Base-by-base conservation (phyloP, 2,113 vertebrate genomes). In the Natator depressus region DNA sequence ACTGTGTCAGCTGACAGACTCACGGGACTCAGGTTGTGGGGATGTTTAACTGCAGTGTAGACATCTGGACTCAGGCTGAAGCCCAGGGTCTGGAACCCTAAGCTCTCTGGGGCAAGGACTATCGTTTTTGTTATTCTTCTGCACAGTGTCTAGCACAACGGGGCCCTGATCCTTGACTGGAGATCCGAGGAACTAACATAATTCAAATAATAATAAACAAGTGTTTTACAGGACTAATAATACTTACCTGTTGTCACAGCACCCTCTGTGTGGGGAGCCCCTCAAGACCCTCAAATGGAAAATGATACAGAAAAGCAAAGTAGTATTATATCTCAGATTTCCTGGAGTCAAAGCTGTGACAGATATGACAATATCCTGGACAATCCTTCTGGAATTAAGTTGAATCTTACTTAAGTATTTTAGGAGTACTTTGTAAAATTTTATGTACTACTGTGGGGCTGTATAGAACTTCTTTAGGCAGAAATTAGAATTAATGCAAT, bases 121-220 rank as follows among this genome's bases (percentile, higher is more conserved):
- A 78, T 51, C 47, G 93, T 89, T 85, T 89, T 78, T 57, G n/a
- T 85, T 54, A 89, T 93, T 87, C 54, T 19, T 47, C 38, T 80
- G 19, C 3, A n/a, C 4, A 92, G 27, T 10, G 49, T 1, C n/a
- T 47, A 95, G n/a, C 47, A 93, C 91, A 89, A 90, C 20, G 3
- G 59, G 65, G n/a, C 80, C 38, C 83, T 50, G 88, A 80, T 88
- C 80, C 81, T 80, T 90, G 25, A 59, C 88, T 90, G 84, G 49
- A 91, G 38, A 81, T 84, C 50, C 87, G 91, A 86, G 38, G 29
- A 82, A 85, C 22, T 25, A 90, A 93, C 62, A 84, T 27, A 95
- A 95, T 89, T 13, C 27, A 94, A 91, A 86, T 8, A 51, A 93
- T 81, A 62, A 65, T 65, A 65, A 65, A 65, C 55, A 17, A 35